phyloP scores from a whole-genome alignment of 2,888 invertebrate species.

The Andrena marginata region DNA sequence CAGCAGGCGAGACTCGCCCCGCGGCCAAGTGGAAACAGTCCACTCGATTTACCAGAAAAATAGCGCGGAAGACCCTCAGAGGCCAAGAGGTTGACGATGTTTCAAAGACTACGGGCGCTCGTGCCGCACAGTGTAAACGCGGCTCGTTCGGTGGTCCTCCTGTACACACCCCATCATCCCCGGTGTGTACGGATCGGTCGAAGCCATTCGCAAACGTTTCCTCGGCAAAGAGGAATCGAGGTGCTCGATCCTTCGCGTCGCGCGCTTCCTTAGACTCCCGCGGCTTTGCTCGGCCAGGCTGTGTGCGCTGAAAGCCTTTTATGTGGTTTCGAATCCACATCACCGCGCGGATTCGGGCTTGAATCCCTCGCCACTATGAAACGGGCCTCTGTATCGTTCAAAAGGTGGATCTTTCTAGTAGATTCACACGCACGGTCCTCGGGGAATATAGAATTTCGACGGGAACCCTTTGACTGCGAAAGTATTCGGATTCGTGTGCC shows the following conservation, averaged over 20 bases:
- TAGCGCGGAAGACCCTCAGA: conserved; percentile 13
- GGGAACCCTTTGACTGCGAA: not conserved
- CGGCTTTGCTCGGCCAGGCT: conserved; percentile 18
- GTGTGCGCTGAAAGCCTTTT: conserved; percentile 53
- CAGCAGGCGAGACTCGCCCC: not conserved
- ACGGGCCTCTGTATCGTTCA: not conserved
- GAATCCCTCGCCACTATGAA: conserved; percentile 20
- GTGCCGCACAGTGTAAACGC: conserved; percentile 32
- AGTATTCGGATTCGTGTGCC: not conserved
- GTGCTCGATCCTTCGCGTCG: conserved; percentile 44
- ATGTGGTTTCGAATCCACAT: conserved; percentile 53
- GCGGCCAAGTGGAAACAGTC: not conserved
- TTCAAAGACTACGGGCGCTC: conserved; percentile 24
- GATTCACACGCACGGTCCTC: conserved; percentile 15
- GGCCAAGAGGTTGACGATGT: conserved; percentile 12
- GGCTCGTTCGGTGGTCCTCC: conserved; percentile 27
- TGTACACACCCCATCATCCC: conserved; percentile 6
- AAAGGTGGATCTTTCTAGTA: conserved; percentile 1
- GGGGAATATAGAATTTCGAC: conserved; percentile 29
- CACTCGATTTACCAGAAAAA: conserved; percentile 33
- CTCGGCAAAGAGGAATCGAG: conserved; percentile 54
- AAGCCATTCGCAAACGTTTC: conserved; percentile 48
- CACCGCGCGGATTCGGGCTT: conserved; percentile 4
- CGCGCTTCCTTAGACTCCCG: conserved; percentile 1
- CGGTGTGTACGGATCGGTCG: conserved; percentile 12